Evolutionary conservation across 2,113 vertebrate genomes (phyloP).

Genomic region (Merops nubicus): DNA sequence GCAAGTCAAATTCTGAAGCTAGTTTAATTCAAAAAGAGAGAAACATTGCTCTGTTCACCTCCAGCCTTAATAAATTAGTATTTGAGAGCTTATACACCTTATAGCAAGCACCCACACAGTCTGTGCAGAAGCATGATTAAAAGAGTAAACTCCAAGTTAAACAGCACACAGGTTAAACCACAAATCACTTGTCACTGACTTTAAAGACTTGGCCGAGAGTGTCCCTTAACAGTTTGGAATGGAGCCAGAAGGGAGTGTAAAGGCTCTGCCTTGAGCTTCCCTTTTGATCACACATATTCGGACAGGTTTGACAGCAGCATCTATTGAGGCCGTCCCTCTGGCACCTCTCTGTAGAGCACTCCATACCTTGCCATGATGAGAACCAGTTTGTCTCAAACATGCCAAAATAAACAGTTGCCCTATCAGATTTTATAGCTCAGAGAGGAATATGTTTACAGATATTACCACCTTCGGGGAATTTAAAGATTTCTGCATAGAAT

Average conservation of each 20-base stretch:
- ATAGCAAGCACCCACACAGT: background rate
- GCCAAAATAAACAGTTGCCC: background rate
- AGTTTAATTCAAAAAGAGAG: background rate
- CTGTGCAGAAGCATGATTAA: background rate
- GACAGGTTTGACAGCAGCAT: background rate
- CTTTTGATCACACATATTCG: background rate
- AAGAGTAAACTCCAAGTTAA: background rate
- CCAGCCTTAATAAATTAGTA: background rate
- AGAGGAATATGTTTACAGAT: background rate
- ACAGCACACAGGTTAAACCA: background rate
- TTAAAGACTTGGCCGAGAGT: background rate
- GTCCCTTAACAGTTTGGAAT: background rate
- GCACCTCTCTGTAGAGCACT: background rate
- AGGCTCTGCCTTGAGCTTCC: background rate
- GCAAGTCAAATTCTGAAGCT: background rate
- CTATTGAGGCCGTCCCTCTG: background rate
- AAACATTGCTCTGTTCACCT: background rate
- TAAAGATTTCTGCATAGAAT: background rate
- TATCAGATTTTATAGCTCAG: background rate
- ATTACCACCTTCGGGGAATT: background rate
- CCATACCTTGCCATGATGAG: background rate
- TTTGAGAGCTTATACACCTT: fast-evolving
- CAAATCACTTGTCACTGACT: background rate
- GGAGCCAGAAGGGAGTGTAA: background rate
- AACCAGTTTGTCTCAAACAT: background rate